Percentiles rank a stretch among this genome's conserved stretches.
phyloP scores from a whole-genome alignment of 1,140 invertebrate species.

The Anoplolepis gracilipes region DNA sequence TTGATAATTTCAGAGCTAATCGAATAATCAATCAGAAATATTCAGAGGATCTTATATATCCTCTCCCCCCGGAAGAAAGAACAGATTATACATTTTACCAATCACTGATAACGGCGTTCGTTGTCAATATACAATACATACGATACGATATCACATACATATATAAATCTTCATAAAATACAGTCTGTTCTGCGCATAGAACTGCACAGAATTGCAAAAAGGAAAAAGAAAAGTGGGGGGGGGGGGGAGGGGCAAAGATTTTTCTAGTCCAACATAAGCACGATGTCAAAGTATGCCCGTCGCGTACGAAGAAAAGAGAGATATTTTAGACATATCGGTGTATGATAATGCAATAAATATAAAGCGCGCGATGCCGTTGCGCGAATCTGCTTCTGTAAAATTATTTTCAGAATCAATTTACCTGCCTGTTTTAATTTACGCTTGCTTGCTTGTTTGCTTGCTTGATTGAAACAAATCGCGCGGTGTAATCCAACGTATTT shows the following conservation, averaged over 20 bases:
- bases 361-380: neutral
- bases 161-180: constrained; percentile 58
- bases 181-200: neutral
- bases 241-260: neutral
- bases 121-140: too few relatives aligned
- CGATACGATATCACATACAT: constrained; percentile 56
- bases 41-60: constrained; percentile 39
- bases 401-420: constrained; percentile 28
- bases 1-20: constrained; percentile 62
- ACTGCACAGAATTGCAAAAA: neutral
- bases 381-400: constrained; percentile 38
- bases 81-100: constrained; percentile 43
- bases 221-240: neutral
- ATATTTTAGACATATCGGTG: constrained; percentile 40
- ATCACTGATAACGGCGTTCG: constrained; percentile 44
- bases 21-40: constrained; percentile 68
- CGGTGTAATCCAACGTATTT: too few relatives aligned
- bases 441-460: too few relatives aligned
- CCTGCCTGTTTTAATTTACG: neutral
- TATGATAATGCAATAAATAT: constrained; percentile 45
- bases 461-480: too few relatives aligned
- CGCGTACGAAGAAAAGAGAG: constrained; percentile 24
- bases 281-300: constrained; percentile 30
- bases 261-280: constrained; percentile 28
- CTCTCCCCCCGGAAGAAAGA: constrained; percentile 66